phyloP scores from a whole-genome alignment of 2,113 vertebrate genomes.

The Megaceryle maxima region DNA sequence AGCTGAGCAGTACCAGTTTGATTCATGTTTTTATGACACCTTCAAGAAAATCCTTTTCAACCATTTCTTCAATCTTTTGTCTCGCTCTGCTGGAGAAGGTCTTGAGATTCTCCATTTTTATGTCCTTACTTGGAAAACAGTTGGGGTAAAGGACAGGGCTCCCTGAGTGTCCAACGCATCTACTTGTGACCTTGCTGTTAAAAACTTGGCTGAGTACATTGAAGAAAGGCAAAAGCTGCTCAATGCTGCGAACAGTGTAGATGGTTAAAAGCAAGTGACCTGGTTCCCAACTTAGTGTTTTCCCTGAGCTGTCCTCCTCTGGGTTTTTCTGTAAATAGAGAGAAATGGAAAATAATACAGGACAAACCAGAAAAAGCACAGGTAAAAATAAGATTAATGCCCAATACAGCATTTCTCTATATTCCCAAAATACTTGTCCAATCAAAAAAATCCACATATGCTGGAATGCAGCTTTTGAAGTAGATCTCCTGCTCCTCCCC shows the following conservation, averaged over 20 bases:
- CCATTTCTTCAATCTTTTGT: constrained; percentile 97
- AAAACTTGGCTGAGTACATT: constrained; percentile 95
- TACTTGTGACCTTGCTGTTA: constrained; percentile 93
- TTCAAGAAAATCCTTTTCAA: constrained; percentile 98
- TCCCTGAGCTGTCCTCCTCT: constrained; percentile 90
- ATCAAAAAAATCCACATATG: background rate
- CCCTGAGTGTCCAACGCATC: constrained; percentile 80
- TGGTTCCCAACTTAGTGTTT: constrained; percentile 89
- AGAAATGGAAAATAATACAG: background rate
- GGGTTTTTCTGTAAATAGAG: constrained; percentile 87
- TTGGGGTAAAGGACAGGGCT: constrained; percentile 78
- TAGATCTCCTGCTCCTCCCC: background rate
- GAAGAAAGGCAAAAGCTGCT: constrained; percentile 98
- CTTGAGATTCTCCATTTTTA: constrained; percentile 94
- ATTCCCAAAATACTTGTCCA: background rate
- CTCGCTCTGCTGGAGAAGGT: constrained; percentile 91
- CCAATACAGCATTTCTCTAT: background rate
- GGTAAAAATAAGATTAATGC: background rate
- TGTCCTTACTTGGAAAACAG: constrained; percentile 84
- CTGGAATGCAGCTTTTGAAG: background rate
- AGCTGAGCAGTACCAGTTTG: constrained; percentile 3
- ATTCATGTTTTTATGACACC: constrained; percentile 92
- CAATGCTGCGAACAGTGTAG: constrained; percentile 92
- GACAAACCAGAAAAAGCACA: background rate
- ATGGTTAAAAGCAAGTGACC: constrained; percentile 91